phyloP scores from a whole-genome alignment of 2,113 vertebrate genomes.

The Synodontis membranacea region DNA sequence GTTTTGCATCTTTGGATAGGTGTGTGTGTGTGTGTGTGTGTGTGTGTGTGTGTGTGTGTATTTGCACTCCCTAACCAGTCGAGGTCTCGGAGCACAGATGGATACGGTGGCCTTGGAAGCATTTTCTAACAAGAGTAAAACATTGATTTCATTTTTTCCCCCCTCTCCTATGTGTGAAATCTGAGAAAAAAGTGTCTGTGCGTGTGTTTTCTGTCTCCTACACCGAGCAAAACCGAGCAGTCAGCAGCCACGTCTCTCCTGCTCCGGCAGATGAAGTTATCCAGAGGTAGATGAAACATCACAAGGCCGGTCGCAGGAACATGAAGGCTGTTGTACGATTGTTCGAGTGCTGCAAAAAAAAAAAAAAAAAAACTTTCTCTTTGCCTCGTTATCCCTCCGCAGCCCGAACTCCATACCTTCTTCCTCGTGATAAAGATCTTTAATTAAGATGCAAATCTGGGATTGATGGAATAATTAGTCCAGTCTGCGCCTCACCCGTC shows the following conservation, averaged over 20 bases:
- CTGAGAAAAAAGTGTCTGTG: neutral
- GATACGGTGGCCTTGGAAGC: constrained; percentile 37
- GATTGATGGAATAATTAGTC: constrained; percentile 64
- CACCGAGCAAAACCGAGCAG: constrained; percentile 18
- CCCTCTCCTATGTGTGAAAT: constrained; percentile 7
- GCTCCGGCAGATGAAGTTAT: constrained; percentile 31
- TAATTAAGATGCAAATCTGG: constrained; percentile 66
- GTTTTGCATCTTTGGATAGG: too few relatives aligned
- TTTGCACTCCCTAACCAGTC: constrained; percentile 14
- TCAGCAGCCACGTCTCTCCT: constrained; percentile 13
- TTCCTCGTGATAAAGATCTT: constrained; percentile 62
- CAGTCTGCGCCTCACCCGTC: constrained; percentile 44
- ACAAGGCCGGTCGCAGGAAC: neutral
- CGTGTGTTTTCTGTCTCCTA: neutral
- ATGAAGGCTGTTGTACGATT: constrained; percentile 2
- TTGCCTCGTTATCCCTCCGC: constrained; percentile 14
- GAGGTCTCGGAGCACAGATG: constrained; percentile 23
- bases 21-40: constrained; percentile 21
- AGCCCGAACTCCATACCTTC: constrained; percentile 46
- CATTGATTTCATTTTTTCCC: neutral
- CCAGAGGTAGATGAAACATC: constrained; percentile 27
- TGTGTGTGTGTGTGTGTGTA: constrained; percentile 18
- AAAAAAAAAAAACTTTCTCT: too few relatives aligned
- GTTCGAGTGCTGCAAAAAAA: constrained; percentile 18
- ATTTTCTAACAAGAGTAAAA: constrained; percentile 22